Evolutionary conservation across 2,113 vertebrate genomes (phyloP), one percentile per base, ranked within the genome.

Genomic region (Crypturellus undulatus): DNA sequence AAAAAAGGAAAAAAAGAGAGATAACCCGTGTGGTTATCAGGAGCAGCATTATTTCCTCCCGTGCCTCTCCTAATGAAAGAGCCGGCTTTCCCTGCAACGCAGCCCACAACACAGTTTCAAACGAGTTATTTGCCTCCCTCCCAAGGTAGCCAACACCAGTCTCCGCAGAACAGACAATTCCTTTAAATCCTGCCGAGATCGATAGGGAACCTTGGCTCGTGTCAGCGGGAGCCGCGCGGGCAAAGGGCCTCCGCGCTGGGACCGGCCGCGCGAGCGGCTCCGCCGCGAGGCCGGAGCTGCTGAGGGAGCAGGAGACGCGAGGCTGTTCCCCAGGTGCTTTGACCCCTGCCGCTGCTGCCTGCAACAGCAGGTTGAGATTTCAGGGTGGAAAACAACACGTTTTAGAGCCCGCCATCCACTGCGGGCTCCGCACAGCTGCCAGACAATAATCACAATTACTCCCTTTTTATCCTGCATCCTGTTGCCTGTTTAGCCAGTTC

Each of bases 371-470:
- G 87, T 92, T 77, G 62, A 85, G 82, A 85, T 78, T 84, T 60
- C 11, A 51, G 51, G 83, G 10, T 68, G 60, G 90, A 95, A 95
- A 95, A 11, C 13, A 75, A 69, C 72, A 89, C 7, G 0, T 75
- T 91, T 92, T 16, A 80, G 80, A 90, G 71, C 83, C 63, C 78
- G 72, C 60, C 84, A 95, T 75, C 0, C 9, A 84, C 87, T 75
- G 75, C 32, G 70, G 13, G 71, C 45, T 91, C 90, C 88, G 87
- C 90, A 90, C 93, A 95, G 93, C 82, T 96, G 93, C 79, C 90
- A 97, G 87, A 87, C 89, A 95, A 94, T 85, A 93, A 96, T 91
- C 75, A 87, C 87, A 93, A 91, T 95, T 91, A 95, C 85, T 94
- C 40, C 82, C 93, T 85, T 92, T 95, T 80, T 86, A 95, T 90